phyloP scores from a whole-genome alignment of 2,797 vertebrate genomes.

The Vireo griseus region DNA sequence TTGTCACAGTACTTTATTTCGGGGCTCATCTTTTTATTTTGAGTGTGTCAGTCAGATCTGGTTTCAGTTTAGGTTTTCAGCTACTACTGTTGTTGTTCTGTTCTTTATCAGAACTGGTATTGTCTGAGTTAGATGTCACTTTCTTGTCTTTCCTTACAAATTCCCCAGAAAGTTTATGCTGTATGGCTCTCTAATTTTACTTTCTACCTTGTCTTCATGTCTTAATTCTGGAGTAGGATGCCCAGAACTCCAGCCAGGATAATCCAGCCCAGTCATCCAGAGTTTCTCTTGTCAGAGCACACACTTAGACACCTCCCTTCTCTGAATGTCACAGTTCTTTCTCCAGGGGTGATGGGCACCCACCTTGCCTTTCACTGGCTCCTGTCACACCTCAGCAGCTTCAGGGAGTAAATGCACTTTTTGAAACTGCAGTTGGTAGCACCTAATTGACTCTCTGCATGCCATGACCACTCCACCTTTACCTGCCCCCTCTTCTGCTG shows the following conservation, averaged over 20 bases:
- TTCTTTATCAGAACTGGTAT: not conserved
- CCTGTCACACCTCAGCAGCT: not conserved
- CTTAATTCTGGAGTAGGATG: not conserved
- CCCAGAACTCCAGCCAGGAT: not conserved
- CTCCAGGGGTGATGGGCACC: not conserved
- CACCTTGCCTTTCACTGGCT: not conserved
- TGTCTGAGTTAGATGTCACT: not conserved
- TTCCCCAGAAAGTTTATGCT: not conserved
- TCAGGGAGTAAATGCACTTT: not conserved
- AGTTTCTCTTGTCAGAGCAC: not conserved
- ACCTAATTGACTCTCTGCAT: rapidly evolving
- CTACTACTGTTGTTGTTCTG: not conserved
- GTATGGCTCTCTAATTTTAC: not conserved
- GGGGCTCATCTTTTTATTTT: not conserved
- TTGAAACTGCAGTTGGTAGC: not conserved
- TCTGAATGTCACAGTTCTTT: not conserved
- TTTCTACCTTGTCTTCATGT: not conserved
- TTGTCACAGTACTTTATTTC: not conserved
- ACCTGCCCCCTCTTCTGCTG: not conserved
- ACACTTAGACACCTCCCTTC: not conserved
- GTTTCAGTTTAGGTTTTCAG: not conserved
- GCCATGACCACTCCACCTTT: not conserved
- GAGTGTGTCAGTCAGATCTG: not conserved
- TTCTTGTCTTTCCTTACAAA: not conserved
- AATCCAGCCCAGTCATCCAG: not conserved